Evolutionary conservation across 2,888 invertebrate genomes (phyloP), one percentile per base, ranked within the genome.

Genomic region (Chrysotoxum bicinctum): DNA sequence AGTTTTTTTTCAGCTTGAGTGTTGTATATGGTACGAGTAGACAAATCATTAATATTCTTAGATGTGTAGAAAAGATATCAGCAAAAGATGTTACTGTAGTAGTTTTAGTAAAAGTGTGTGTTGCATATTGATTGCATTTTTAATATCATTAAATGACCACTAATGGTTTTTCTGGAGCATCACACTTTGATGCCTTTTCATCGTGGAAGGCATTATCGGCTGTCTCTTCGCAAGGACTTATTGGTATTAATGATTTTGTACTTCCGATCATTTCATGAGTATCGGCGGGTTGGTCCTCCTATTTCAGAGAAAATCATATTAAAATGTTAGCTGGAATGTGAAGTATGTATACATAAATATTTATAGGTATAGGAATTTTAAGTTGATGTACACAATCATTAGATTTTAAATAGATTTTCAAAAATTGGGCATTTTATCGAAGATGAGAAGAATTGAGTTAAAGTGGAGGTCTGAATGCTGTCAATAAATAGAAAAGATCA

Each of bases 171-270:
- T 91, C 90, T 9, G 90, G 90, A 58, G 90, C 89, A 87, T 91
- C 91, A 73, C 90, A 90, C 72, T 88, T 90, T 19, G 88, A 88
- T 21, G 91, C 90, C 82, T 90, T 90, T 43, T 91, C 91, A 78
- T 91, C 90, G 7, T 88, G 88, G 50, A 89, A 89, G 3, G 88
- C 89, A 77, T 89, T 90, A 54, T 90, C 91, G 74, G 88, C 89
- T 66, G 88, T 88, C 48, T 90, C 90, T 3, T 88, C 90, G 19
- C 90, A 88, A 12, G 91, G 91, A 85, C 92, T 92, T 5, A 91
- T 80, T 21, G 92, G 91, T 88, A 92, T 90, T 43, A 92, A 84
- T 3, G 91, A 91, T 80, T 92, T 91, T 9, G 92, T 91, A 84
- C 91, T 91, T 72, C 91, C 91, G 74, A 91, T 89, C 89, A 91